phyloP scores from a whole-genome alignment of 2,888 invertebrate genomes.

The Myathropa florea region DNA sequence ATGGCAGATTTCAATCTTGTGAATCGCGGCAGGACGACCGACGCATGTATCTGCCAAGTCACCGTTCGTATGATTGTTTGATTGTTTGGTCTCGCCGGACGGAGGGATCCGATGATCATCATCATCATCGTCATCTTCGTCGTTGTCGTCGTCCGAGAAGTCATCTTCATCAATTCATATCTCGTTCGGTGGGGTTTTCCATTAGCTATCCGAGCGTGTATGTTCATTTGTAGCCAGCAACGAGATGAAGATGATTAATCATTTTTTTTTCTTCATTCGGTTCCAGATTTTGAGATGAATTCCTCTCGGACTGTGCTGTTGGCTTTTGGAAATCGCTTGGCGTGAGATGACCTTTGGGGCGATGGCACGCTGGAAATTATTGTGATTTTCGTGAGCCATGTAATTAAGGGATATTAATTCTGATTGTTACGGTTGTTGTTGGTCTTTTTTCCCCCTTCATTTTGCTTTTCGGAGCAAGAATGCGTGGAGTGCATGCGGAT shows the following conservation, averaged over 20 bases:
- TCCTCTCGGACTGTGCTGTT: slow-evolving; percentile 14
- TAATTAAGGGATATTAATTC: slow-evolving; percentile 64
- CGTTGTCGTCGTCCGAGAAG: slow-evolving; percentile 58
- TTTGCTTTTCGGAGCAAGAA: slow-evolving; percentile 29
- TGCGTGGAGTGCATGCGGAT: slow-evolving; percentile 32
- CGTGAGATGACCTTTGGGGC: slow-evolving; percentile 51
- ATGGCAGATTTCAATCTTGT: slow-evolving; percentile 66
- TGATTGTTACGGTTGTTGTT: slow-evolving; percentile 52
- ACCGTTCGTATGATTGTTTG: slow-evolving; percentile 37
- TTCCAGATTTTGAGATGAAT: slow-evolving; percentile 43
- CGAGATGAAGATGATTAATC: slow-evolving; percentile 61
- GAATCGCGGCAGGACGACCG: slow-evolving; percentile 42
- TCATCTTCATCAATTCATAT: slow-evolving; percentile 71
- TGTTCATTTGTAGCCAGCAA: slow-evolving; percentile 53
- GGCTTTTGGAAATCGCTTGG: slow-evolving; percentile 32
- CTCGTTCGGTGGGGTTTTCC: slow-evolving; percentile 67
- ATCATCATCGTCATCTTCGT: slow-evolving; percentile 37
- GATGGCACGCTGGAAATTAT: slow-evolving; percentile 51
- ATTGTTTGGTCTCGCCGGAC: slow-evolving; percentile 11
- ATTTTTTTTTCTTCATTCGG: slow-evolving; percentile 40
- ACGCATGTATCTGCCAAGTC: slow-evolving; percentile 10
- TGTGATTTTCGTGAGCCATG: slow-evolving; percentile 64
- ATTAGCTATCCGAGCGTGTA: slow-evolving; percentile 49
- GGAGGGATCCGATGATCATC: slow-evolving; percentile 37
- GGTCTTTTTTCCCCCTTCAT: too few relatives aligned